Conservation (phyloP, 1,140 invertebrate species). For the Bombus pascuorum region DNA sequence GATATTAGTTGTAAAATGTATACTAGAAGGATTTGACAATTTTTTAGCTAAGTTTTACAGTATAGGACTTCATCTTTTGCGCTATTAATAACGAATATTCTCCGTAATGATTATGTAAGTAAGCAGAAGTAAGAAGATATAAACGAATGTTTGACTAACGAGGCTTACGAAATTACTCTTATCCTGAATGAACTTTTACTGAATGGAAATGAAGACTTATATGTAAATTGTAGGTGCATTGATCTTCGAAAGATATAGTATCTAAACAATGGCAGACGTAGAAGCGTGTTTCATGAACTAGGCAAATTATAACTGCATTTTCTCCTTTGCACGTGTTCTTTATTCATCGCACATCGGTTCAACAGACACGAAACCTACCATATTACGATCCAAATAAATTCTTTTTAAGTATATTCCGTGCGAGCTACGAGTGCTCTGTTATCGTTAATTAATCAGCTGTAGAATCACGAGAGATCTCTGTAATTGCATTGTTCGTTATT, state of each 20-base stretch:
- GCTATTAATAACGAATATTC: not conserved
- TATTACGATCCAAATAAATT: not conserved
- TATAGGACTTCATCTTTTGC: not conserved
- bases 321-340: not conserved
- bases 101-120: not conserved
- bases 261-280: not conserved
- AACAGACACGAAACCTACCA: not conserved
- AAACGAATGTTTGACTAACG: not conserved
- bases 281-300: not conserved
- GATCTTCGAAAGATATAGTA: not conserved
- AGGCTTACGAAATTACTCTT: not conserved
- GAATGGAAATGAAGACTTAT: conserved; percentile 3
- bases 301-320: not conserved
- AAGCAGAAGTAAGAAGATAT: not conserved
- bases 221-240: not conserved
- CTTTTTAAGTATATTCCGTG: no score
- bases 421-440: not conserved
- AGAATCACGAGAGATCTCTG: not conserved
- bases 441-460: conserved; percentile 3
- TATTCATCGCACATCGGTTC: not conserved
- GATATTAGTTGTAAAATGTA: not conserved
- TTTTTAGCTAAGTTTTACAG: not conserved
- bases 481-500: not conserved
- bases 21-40: not conserved
- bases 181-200: conserved; percentile 32